phyloP scores from a whole-genome alignment of 2,113 vertebrate species.

The Phylloscopus trochilus region DNA sequence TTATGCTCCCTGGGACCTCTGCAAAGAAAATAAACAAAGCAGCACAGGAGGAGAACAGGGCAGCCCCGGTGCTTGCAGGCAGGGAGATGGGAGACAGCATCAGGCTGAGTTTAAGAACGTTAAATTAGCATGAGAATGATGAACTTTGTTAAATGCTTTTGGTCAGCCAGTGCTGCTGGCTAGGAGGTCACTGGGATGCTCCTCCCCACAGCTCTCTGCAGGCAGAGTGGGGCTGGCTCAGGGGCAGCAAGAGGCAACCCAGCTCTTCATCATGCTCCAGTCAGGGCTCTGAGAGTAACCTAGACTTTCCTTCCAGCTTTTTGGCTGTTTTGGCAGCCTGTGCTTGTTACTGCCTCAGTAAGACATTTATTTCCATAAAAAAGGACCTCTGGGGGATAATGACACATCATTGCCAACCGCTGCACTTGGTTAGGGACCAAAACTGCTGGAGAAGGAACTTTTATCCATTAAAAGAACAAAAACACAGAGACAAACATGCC shows the following conservation, averaged over 20 bases:
- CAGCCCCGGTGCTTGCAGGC: background rate
- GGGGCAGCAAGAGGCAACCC: background rate
- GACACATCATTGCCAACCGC: rapidly evolving
- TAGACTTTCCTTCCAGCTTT: background rate
- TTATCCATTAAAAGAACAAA: background rate
- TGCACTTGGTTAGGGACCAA: background rate
- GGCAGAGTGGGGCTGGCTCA: background rate
- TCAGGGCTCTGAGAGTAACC: background rate
- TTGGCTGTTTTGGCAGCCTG: background rate
- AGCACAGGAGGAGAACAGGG: background rate
- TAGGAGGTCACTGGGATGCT: background rate
- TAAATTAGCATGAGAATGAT: background rate
- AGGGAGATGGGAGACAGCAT: background rate
- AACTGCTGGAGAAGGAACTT: background rate
- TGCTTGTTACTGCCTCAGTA: background rate
- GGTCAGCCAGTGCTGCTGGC: background rate
- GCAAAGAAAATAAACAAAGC: background rate
- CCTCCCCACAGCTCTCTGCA: background rate
- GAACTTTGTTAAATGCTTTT: background rate
- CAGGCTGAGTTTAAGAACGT: background rate
- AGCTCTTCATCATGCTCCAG: background rate
- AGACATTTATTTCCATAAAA: background rate
- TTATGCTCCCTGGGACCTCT: background rate
- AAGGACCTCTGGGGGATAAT: background rate
- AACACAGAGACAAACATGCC: background rate